A percentile compares a stretch with the other conserved stretches of the same genome.
Conservation (phyloP, 2,113 vertebrate species). For the Noctilio leporinus region DNA sequence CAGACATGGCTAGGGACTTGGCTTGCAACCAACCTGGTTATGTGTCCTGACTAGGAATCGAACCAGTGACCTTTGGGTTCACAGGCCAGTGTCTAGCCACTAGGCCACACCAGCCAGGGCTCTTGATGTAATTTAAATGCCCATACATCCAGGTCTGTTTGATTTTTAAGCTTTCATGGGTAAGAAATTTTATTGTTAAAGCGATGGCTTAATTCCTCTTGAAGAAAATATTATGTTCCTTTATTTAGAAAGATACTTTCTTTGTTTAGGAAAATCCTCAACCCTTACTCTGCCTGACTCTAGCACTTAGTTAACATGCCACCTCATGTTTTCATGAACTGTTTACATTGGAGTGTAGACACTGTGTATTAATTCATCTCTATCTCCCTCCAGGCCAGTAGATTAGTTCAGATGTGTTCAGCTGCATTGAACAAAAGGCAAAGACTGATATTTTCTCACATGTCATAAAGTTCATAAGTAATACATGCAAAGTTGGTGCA, state of each 20-base stretch:
- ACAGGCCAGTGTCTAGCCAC: too few species aligned
- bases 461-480: neutral
- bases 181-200: neutral
- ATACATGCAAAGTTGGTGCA: neutral
- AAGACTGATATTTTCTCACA: neutral
- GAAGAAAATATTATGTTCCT: neutral
- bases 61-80: too few species aligned
- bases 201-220: neutral
- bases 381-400: neutral
- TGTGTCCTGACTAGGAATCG: too few species aligned
- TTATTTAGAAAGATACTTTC: neutral
- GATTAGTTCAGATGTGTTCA: neutral
- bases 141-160: neutral
- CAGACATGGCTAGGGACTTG: too few species aligned
- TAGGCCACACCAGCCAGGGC: too few species aligned
- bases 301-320: neutral
- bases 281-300: neutral
- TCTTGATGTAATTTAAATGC: neutral
- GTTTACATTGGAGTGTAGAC: neutral
- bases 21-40: too few species aligned
- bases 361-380: neutral
- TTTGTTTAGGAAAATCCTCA: constrained; percentile 4
- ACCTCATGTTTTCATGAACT: neutral
- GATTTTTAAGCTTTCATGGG: neutral
- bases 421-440: neutral